These are phyloP conservation scores for Loripinus fragilis DNA, from an alignment of 2,888 invertebrate species.

Conservation along the genomic window DNA sequence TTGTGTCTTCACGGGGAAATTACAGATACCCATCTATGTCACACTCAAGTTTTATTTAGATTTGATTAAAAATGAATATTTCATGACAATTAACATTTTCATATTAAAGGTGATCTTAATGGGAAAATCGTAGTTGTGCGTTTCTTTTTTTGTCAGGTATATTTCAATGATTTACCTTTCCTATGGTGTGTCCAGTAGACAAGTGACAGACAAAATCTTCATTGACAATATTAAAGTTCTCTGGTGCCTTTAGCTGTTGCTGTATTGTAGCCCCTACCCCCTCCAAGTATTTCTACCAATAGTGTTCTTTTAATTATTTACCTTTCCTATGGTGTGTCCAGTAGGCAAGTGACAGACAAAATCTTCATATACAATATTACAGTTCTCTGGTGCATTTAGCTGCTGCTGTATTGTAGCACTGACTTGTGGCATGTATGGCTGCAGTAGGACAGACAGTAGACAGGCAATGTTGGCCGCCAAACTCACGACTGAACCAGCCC, in stretches of 20 bases:
- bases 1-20: no score
- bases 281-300: no score
- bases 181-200: constrained; percentile 92
- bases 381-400: constrained; percentile 86
- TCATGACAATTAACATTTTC: no score
- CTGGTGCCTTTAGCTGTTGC: constrained; percentile 88
- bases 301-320: constrained; percentile 76
- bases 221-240: constrained; percentile 82
- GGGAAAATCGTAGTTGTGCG: no score
- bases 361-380: constrained; percentile 80
- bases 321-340: constrained; percentile 93
- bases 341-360: constrained; percentile 86
- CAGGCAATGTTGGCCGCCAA: constrained; percentile 92
- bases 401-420: constrained; percentile 89
- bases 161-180: constrained; percentile 88
- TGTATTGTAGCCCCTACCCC: constrained; percentile 89
- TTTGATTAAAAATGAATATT: no score
- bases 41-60: no score
- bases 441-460: constrained; percentile 91
- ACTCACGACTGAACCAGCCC: constrained; percentile 94
- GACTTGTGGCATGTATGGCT: constrained; percentile 96
- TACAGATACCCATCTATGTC: no score
- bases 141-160: no score
- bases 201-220: constrained; percentile 85
- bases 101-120: no score